Conservation (phyloP, 2,797 vertebrate species). For the Phoxinus dragarum region DNA sequence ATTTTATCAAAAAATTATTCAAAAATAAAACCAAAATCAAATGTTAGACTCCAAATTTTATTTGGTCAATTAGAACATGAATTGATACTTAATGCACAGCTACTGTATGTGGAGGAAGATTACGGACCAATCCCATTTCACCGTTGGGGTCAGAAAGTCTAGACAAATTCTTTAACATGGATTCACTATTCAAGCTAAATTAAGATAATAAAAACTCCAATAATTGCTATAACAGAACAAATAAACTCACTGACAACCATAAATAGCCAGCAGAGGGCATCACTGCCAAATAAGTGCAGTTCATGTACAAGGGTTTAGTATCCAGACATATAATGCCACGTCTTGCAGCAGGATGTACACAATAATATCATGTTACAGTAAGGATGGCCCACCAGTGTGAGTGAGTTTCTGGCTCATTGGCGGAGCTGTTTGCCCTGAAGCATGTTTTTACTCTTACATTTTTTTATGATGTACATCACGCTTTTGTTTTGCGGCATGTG, state of each 20-base stretch:
- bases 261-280: slow-evolving; percentile 50
- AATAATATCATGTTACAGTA: neutral
- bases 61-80: neutral
- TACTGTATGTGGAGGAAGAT: neutral
- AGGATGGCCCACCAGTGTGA: neutral
- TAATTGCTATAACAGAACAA: neutral
- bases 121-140: neutral
- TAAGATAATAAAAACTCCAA: neutral
- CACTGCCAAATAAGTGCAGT: neutral
- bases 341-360: neutral
- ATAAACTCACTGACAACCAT: neutral
- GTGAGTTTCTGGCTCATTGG: neutral
- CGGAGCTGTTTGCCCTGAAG: neutral
- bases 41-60: neutral
- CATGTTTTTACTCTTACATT: neutral
- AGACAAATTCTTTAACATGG: neutral
- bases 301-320: neutral
- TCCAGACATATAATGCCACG: neutral
- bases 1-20: neutral
- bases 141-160: neutral
- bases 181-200: neutral
- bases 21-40: too few species aligned
- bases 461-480: neutral
- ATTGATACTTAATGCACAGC: neutral
- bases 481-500: neutral